Percentiles rank a stretch among this genome's conserved stretches.
Evolutionary conservation across 2,797 vertebrate species (phyloP).

Genomic region (Schizopygopsis malacanthus): DNA sequence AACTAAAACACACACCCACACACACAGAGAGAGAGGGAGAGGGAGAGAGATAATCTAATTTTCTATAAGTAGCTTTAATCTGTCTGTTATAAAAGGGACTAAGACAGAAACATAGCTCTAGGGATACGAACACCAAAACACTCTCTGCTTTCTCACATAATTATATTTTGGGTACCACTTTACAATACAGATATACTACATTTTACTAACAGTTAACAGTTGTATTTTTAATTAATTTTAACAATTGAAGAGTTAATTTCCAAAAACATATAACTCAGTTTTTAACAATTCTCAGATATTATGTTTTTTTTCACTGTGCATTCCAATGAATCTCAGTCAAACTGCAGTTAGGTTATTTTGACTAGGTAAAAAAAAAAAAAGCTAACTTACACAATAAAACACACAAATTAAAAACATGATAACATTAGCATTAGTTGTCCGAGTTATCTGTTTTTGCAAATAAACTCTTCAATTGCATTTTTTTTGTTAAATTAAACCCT

Average conservation of each 20-base stretch:
- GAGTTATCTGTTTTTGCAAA: too few relatives aligned
- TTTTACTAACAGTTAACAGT: not conserved
- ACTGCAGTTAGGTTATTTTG: too few relatives aligned
- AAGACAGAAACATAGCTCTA: conserved; percentile 15
- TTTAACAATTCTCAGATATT: too few relatives aligned
- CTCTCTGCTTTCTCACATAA: conserved; percentile 13
- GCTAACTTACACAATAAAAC: too few relatives aligned
- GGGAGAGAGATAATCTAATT: conserved; percentile 34
- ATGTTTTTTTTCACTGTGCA: too few relatives aligned
- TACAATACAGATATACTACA: not conserved
- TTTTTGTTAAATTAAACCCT: not conserved
- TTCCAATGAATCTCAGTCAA: too few relatives aligned
- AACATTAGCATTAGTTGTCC: too few relatives aligned
- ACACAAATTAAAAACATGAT: too few relatives aligned
- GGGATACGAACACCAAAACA: conserved; percentile 4
- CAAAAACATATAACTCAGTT: too few relatives aligned
- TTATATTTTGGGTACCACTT: not conserved
- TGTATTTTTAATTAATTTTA: not conserved
- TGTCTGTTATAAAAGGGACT: conserved; percentile 14
- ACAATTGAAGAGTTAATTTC: not conserved
- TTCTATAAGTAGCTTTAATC: conserved; percentile 47
- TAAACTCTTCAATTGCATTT: too few relatives aligned
- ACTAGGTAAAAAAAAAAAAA: too few relatives aligned
- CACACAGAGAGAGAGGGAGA: not conserved
- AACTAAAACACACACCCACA: not conserved